These are phyloP conservation scores for Hetaerina americana DNA, from an alignment of 1,140 invertebrate species.

Conservation along the genomic window DNA sequence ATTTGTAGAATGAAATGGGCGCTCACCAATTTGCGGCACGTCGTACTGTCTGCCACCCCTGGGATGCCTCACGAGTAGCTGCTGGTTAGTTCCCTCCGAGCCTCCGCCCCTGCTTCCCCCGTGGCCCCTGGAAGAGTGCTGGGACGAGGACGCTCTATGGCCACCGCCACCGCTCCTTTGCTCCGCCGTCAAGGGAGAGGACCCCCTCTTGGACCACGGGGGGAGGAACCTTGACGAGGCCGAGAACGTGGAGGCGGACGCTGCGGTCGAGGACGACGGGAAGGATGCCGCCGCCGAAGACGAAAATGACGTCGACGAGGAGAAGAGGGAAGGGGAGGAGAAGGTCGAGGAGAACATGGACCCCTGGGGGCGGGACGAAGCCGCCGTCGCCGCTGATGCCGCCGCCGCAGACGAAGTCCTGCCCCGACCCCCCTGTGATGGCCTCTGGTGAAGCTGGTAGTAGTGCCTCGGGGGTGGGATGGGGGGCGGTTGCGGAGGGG, in stretches of 20 bases:
- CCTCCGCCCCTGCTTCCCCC: neutral
- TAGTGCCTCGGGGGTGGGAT: neutral
- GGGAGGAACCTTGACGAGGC: neutral
- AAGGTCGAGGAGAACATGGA: neutral
- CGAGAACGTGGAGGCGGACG: neutral
- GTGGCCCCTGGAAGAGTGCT: neutral
- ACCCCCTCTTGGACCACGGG: neutral
- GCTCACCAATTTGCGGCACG: conserved; percentile 55
- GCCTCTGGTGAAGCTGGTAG: neutral
- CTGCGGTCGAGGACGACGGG: neutral
- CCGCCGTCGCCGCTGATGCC: neutral
- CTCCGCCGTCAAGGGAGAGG: too few relatives aligned
- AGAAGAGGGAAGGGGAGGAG: neutral
- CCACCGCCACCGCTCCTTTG: neutral
- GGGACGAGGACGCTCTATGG: neutral
- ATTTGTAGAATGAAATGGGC: neutral
- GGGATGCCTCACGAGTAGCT: conserved; percentile 47
- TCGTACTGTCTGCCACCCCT: conserved; percentile 50
- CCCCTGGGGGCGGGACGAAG: neutral
- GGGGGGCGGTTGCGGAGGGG: neutral
- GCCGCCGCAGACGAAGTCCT: neutral
- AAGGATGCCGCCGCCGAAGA: neutral
- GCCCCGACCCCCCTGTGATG: neutral
- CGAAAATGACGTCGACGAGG: neutral
- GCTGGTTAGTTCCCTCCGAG: conserved; percentile 22